Base-by-base conservation (phyloP, 2,113 vertebrate genomes). In the Azemiops feae region DNA sequence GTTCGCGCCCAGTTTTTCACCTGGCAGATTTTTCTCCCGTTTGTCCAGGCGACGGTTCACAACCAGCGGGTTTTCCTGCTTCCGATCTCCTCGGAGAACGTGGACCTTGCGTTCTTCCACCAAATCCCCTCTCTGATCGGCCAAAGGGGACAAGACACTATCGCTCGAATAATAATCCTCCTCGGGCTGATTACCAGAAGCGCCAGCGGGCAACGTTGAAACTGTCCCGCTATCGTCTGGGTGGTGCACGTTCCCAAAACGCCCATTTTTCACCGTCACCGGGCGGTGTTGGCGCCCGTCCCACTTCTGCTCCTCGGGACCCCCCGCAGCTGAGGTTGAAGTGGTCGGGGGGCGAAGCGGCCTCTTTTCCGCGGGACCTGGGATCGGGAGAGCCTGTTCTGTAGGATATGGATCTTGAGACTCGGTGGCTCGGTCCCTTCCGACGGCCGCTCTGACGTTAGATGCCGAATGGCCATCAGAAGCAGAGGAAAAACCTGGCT, bases 181-280 rank as follows among this genome's bases (percentile, higher is more conserved):
- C 45, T 87, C 93, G 2, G 93, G 93, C 30, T 92, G 55, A 55
- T 94, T 94, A 5, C 6, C 1, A 18, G 27, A 18, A 39, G 57
- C 1, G 0, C 34, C 8, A 1, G 39, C 11, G 1, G 18, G 27
- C 3, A 50, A 8, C 4, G 47, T 5, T 0, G 55, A 54, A 1
- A 5, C 27, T 0, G 2, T 81, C 0, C 10, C 12, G 0, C 12
- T 47, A 9, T 34, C 47, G 0, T 2, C 3, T 5, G 30, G 22
- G 22, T 3, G 81, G 12, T 18, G 53, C 27, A 6, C 6, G 27
- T 87, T 94, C 34, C 93, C 93, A 47, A 92, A 92, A 47, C 85
- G 50, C 7, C 88, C 91, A 0, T 85, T 85, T 7, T 43, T 87
- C 47, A 92, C 93, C 4, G 47, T 87, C 9, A 92, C 91, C 0